These are phyloP conservation scores for Hirtodrosophila confusa DNA, from an alignment of 2,888 invertebrate genomes.

Conservation along the genomic window DNA sequence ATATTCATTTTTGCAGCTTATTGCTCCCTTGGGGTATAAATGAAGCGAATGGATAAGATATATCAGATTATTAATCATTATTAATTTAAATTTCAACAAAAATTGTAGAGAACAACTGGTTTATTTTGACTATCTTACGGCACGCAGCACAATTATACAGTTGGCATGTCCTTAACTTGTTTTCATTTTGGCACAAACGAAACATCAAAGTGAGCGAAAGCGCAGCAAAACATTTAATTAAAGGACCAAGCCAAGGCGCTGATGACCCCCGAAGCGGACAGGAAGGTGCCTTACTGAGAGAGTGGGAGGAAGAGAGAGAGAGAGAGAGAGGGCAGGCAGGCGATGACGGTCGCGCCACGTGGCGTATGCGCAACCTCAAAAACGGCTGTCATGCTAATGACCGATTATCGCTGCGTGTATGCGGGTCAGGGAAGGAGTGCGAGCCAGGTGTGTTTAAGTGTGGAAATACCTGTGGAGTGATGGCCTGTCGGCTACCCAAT, in stretches of 20 bases:
- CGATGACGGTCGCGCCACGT: slow-evolving; percentile 30
- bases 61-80: no score
- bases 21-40: no score
- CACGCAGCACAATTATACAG: no score
- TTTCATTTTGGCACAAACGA: slow-evolving; percentile 1
- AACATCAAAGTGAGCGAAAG: slow-evolving; percentile 37
- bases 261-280: slow-evolving; percentile 21
- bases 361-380: slow-evolving; percentile 61
- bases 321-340: background rate
- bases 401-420: slow-evolving; percentile 65
- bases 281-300: background rate
- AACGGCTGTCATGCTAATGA: slow-evolving; percentile 75
- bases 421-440: background rate
- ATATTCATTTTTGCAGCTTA: no score
- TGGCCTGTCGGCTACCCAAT: slow-evolving; percentile 22
- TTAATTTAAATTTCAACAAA: no score
- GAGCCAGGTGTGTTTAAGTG: slow-evolving; percentile 30
- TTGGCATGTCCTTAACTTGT: no score
- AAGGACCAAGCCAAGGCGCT: slow-evolving; percentile 15
- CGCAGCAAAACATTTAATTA: slow-evolving; percentile 48
- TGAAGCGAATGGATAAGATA: no score
- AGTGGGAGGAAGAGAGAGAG: background rate
- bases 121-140: no score
- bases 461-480: slow-evolving; percentile 19
- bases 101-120: no score